Evolutionary conservation across 2,113 vertebrate genomes (phyloP), one percentile per base, ranked within the genome.

Genomic region (Ophthalmolycus amberensis): DNA sequence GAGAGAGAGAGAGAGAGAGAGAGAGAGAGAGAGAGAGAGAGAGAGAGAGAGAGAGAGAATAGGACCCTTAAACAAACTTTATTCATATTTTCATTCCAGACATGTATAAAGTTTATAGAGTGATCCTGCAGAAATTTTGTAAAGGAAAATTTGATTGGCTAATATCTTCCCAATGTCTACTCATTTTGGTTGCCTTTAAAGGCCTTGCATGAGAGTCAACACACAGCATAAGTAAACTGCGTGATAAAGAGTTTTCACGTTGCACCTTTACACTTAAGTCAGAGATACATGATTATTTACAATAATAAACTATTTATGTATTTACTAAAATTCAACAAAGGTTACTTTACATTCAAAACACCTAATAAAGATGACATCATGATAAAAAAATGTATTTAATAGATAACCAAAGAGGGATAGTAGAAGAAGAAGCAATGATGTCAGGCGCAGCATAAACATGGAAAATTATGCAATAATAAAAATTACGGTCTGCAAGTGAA

Each of bases 211-310:
- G 48, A 20, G 18, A 72, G 68, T 84, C 56, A 81, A 85, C 71
- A 87, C n/a, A 42, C 73, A 71, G 71, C 79, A 75, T 75, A 72
- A 86, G 75, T 76, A 50, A 58, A 78, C 80, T 70, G 37, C 50
- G 0, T 82, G 71, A 71, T 40, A 34, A 60, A 44, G 27, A 34
- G 15, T 34, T 62, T 79, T 59, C 40, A 70, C 18, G 15, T 37
- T 62, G 38, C 22, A 38, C 63, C 1, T 34, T 16, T n/a, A 58
- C 11, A 46, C 1, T n/a, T 54, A 32, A 20, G 3, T 3, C 14
- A 50, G 5, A 56, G 4, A 59, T 29, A 12, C 8, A 52, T 44
- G 38, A 18, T 63, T 27, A 52, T 34, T 32, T 59, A 2, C 4
- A n/a, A 63, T 38, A 15, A 32, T 11, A 25, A 70, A 46, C 72